A percentile compares a stretch with the other conserved stretches of the same genome.
Evolutionary conservation across 2,888 invertebrate species (phyloP).

Genomic region (Calliscelio sp.): DNA sequence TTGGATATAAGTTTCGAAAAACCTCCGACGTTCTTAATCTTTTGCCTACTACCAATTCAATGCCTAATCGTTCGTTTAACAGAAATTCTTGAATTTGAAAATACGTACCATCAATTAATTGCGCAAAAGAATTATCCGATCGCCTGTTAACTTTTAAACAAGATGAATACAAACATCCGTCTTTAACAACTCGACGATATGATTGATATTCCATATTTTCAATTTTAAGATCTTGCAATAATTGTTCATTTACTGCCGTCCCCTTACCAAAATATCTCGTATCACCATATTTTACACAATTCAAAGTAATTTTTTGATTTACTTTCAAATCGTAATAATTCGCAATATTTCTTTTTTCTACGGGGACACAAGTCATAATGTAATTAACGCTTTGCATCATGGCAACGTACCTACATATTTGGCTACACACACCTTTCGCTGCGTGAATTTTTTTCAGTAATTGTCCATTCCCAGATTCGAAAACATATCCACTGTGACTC

Average conservation of each 20-base stretch:
- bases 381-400: background rate
- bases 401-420: conserved; percentile 22
- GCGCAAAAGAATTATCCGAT: conserved; percentile 10
- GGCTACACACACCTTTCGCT: conserved; percentile 20
- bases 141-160: conserved; percentile 8
- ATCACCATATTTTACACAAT: background rate
- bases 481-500: conserved; percentile 52
- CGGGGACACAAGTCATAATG: background rate
- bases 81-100: background rate
- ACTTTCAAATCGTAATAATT: background rate
- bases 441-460: conserved; percentile 39
- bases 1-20: too few relatives aligned
- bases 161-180: background rate
- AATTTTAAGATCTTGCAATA: background rate
- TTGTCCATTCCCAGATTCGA: conserved; percentile 50
- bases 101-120: conserved; percentile 5
- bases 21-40: too few relatives aligned
- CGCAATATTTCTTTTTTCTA: background rate
- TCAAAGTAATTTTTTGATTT: background rate
- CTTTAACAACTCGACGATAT: background rate
- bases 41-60: background rate
- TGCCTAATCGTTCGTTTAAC: background rate
- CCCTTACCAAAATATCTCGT: conserved; percentile 9
- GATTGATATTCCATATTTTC: background rate
- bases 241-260: background rate